Conservation (phyloP, 2,113 vertebrate genomes). For the Harpagus bidentatus region DNA sequence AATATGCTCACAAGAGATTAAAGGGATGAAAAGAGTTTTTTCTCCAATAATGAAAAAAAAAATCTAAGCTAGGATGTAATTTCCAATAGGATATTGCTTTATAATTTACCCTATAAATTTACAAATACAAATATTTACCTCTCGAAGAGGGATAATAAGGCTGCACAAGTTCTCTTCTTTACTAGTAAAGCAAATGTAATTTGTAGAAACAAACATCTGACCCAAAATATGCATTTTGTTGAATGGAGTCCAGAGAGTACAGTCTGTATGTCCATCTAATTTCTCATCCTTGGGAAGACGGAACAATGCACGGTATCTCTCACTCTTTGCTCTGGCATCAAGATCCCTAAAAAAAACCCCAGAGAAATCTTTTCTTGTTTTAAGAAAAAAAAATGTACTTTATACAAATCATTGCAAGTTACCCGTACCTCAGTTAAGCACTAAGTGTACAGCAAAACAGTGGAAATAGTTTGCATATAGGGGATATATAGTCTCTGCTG, state of each 20-base stretch:
- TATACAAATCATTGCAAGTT: not conserved
- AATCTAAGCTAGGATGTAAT: not conserved
- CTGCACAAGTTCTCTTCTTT: slow-evolving; percentile 94
- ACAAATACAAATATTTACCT: slow-evolving; percentile 71
- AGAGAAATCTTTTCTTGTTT: not conserved
- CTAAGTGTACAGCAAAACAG: not conserved
- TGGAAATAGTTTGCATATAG: not conserved
- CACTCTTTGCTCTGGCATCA: slow-evolving; percentile 95
- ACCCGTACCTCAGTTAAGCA: not conserved
- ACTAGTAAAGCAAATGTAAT: slow-evolving; percentile 98
- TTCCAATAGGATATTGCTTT: not conserved
- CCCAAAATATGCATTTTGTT: slow-evolving; percentile 98
- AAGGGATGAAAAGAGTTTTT: not conserved
- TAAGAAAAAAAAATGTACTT: not conserved
- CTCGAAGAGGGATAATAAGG: slow-evolving; percentile 95
- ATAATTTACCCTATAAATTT: not conserved
- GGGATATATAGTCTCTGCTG: not conserved
- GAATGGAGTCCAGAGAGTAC: slow-evolving; percentile 97
- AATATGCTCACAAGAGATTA: not conserved
- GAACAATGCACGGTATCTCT: slow-evolving; percentile 91
- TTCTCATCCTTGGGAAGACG: slow-evolving; percentile 96
- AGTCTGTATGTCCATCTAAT: slow-evolving; percentile 95
- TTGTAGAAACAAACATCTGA: slow-evolving; percentile 98
- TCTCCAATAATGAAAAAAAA: not conserved
- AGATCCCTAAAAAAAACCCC: slow-evolving; percentile 80